Percentiles rank a stretch among this genome's conserved stretches.
Conservation (phyloP, 2,797 vertebrate species). For the Hippoglossus hippoglossus region DNA sequence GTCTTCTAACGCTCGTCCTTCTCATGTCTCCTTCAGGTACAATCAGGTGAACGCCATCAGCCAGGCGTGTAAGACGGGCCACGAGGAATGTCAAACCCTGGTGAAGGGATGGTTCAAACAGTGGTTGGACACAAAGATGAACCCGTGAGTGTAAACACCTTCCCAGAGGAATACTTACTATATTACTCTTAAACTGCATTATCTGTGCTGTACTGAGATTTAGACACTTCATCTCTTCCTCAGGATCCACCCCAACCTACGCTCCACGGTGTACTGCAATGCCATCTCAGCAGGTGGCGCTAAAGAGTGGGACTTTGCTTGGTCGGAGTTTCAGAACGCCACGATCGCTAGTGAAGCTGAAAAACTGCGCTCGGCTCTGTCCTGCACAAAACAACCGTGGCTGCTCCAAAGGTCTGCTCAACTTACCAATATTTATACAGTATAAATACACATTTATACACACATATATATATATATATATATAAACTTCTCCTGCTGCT, state of each 20-base stretch:
- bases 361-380: slow-evolving; percentile 87
- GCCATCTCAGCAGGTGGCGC: slow-evolving; percentile 86
- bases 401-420: slow-evolving; percentile 88
- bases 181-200: background rate
- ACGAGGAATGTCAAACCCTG: slow-evolving; percentile 69
- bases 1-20: background rate
- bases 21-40: slow-evolving; percentile 83
- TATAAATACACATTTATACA: background rate
- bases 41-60: slow-evolving; percentile 88
- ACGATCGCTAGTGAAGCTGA: slow-evolving; percentile 87
- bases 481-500: no score
- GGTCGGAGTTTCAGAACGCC: slow-evolving; percentile 74
- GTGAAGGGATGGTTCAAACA: background rate
- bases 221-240: background rate
- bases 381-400: slow-evolving; percentile 89
- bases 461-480: background rate
- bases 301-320: slow-evolving; percentile 89
- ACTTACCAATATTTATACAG: background rate
- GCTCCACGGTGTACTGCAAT: slow-evolving; percentile 91
- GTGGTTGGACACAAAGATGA: slow-evolving; percentile 47
- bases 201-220: background rate
- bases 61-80: slow-evolving; percentile 86
- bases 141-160: slow-evolving; percentile 78
- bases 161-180: background rate
- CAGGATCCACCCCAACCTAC: slow-evolving; percentile 91